Conservation (phyloP, 2,113 vertebrate species). For the Artemisiospiza belli region DNA sequence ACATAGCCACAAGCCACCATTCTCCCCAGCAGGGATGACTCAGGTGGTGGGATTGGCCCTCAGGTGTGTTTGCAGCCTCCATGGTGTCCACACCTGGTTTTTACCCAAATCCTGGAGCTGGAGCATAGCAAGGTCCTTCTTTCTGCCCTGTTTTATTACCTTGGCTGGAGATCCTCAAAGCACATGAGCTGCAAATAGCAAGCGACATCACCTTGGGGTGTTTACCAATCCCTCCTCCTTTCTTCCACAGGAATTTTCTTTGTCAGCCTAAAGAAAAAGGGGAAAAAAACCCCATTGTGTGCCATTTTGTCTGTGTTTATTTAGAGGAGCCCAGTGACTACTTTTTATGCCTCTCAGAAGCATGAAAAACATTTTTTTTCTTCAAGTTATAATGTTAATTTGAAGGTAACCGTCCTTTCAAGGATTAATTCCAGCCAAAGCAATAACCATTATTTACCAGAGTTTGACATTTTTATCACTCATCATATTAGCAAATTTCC, state of each 20-base stretch:
- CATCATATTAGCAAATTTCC: conserved; percentile 83
- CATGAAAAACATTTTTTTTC: conserved; percentile 56
- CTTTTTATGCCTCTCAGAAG: conserved; percentile 51
- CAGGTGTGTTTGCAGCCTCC: not conserved
- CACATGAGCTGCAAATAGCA: not conserved
- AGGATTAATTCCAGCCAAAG: conserved; percentile 82
- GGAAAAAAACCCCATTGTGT: not conserved
- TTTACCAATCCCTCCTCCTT: not conserved
- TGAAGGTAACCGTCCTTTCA: conserved; percentile 83
- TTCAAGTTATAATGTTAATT: conserved; percentile 79
- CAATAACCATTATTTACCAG: conserved; percentile 85
- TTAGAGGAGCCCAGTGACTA: not conserved
- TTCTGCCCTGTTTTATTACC: not conserved
- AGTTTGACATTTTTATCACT: conserved; percentile 83
- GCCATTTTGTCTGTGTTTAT: not conserved
- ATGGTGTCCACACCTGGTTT: not conserved
- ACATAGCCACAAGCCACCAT: not conserved
- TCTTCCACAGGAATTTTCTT: not conserved
- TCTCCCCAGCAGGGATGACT: not conserved
- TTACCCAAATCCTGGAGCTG: not conserved
- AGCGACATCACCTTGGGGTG: not conserved
- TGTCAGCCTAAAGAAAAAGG: not conserved
- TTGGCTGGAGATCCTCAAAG: accelerated
- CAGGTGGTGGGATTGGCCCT: not conserved
- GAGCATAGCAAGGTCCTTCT: not conserved